A percentile compares a stretch with the other conserved stretches of the same genome.
Evolutionary conservation across 2,888 invertebrate species (phyloP).

Genomic region (Mesoligia furuncula): DNA sequence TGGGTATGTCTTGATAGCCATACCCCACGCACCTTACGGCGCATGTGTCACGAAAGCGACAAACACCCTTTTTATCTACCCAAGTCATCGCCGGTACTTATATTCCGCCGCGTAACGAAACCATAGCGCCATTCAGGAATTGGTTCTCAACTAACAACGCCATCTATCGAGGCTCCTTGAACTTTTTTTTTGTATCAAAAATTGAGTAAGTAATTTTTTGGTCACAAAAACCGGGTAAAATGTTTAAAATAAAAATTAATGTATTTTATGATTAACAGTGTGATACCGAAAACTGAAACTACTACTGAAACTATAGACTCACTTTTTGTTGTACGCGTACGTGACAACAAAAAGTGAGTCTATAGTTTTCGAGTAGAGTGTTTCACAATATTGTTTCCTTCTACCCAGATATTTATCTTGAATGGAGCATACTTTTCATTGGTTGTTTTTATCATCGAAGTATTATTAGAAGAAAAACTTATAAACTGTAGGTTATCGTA

Average conservation of each 20-base stretch:
- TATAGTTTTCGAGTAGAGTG: not conserved
- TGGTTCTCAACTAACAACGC: slow-evolving; percentile 49
- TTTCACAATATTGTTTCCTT: not conserved
- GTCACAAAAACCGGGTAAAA: not conserved
- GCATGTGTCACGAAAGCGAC: slow-evolving; percentile 93
- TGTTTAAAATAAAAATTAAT: not conserved
- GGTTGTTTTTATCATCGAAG: not conserved
- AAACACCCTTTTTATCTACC: slow-evolving; percentile 92
- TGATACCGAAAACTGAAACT: no score
- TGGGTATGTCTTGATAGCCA: slow-evolving; percentile 97
- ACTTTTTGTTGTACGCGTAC: no score
- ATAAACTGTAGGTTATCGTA: not conserved
- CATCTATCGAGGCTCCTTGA: slow-evolving; percentile 60
- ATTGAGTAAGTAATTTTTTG: not conserved
- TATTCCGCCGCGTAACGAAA: slow-evolving; percentile 37
- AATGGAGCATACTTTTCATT: not conserved
- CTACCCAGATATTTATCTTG: not conserved
- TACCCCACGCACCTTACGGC: slow-evolving; percentile 92
- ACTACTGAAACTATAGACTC: no score
- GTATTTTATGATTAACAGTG: not conserved
- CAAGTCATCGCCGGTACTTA: accelerated
- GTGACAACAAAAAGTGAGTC: not conserved
- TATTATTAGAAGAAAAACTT: not conserved
- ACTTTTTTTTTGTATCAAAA: slow-evolving; percentile 14
- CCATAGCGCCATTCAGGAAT: slow-evolving; percentile 60